These are phyloP conservation scores for Dendroctonus valens DNA, from an alignment of 1,140 invertebrate species.

Conservation along the genomic window DNA sequence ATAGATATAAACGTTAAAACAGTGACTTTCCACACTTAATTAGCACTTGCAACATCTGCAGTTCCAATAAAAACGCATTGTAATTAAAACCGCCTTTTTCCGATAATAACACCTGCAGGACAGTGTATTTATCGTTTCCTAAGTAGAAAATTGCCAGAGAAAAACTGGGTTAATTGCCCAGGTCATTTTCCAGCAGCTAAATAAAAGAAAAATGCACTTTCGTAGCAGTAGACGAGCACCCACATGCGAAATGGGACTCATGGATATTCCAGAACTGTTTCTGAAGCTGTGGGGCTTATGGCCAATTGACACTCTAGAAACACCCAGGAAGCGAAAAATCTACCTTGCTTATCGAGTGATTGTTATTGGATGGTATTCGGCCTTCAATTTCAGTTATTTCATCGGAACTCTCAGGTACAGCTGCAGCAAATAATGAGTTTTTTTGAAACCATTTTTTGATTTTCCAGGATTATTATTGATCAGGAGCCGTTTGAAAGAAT, in stretches of 20 bases:
- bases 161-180: too few relatives aligned
- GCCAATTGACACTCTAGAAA: neutral
- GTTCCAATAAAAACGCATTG: too few relatives aligned
- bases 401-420: slow-evolving; percentile 5
- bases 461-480: slow-evolving; percentile 1
- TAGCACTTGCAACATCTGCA: too few relatives aligned
- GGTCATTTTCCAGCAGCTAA: too few relatives aligned
- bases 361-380: slow-evolving; percentile 11
- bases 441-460: neutral
- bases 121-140: too few relatives aligned
- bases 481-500: slow-evolving; percentile 8
- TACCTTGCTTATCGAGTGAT: neutral
- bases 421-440: neutral
- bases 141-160: too few relatives aligned
- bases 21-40: too few relatives aligned
- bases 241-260: slow-evolving; percentile 1
- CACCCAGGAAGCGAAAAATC: neutral
- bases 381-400: neutral
- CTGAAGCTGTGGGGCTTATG: slow-evolving; percentile 4
- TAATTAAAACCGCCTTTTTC: too few relatives aligned
- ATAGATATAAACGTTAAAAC: too few relatives aligned
- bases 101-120: too few relatives aligned
- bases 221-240: neutral
- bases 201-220: too few relatives aligned
- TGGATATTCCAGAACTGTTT: slow-evolving; percentile 3